phyloP scores from a whole-genome alignment of 2,888 invertebrate genomes.

The Drosophila prolongata region DNA sequence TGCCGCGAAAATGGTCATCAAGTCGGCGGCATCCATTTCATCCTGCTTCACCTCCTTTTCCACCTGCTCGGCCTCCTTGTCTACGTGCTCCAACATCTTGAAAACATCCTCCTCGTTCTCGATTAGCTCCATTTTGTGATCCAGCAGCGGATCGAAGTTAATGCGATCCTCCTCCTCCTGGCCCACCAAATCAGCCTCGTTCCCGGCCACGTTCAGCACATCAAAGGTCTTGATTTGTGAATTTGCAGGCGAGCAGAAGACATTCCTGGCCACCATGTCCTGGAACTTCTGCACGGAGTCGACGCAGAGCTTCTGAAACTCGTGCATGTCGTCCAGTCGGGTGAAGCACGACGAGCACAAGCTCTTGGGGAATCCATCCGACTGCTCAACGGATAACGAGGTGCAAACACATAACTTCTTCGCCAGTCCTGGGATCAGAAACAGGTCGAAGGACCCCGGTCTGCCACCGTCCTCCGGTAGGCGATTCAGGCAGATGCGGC shows the following conservation, averaged over 20 bases:
- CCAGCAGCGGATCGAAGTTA: constrained; percentile 78
- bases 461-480: constrained; percentile 57
- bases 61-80: constrained; percentile 73
- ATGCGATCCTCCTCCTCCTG: constrained; percentile 80
- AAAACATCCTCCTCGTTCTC: constrained; percentile 82
- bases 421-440: constrained; percentile 74
- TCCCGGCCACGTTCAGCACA: constrained; percentile 53
- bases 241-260: constrained; percentile 16
- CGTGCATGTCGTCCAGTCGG: constrained; percentile 75
- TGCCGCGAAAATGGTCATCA: constrained; percentile 44
- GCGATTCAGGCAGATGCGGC: constrained; percentile 80
- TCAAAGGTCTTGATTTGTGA: constrained; percentile 62
- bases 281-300: constrained; percentile 79
- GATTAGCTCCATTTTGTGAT: constrained; percentile 79
- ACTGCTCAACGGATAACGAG: constrained; percentile 76
- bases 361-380: constrained; percentile 81
- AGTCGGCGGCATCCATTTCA: constrained; percentile 31
- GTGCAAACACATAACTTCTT: constrained; percentile 81
- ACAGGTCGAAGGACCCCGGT: constrained; percentile 61
- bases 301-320: constrained; percentile 78
- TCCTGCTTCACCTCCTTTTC: constrained; percentile 59
- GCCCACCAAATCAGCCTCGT: constrained; percentile 56
- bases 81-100: constrained; percentile 81
- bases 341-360: constrained; percentile 73
- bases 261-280: constrained; percentile 58